Conservation (phyloP, 2,888 invertebrate genomes). For the Sceliomorpha sp. region DNA sequence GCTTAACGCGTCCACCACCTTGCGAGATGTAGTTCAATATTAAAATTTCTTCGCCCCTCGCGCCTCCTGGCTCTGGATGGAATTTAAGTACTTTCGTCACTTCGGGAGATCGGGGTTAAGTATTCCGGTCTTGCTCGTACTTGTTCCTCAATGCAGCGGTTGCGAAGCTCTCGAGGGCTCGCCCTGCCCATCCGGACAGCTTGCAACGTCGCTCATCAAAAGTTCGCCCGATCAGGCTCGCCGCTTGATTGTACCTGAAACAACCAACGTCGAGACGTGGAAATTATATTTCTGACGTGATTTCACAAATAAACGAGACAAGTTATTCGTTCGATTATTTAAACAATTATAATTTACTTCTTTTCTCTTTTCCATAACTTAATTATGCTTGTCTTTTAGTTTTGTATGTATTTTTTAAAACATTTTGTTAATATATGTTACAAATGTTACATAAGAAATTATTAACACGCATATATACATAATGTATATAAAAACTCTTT, state of each 20-base stretch:
- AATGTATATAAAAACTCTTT: no score
- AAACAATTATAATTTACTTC: no score
- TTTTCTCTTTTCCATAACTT: no score
- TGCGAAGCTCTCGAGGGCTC: constrained; percentile 24
- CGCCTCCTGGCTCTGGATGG: constrained; percentile 31
- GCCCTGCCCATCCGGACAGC: constrained; percentile 20
- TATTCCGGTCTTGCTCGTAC: constrained; percentile 40
- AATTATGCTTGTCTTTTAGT: no score
- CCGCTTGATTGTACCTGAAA: constrained; percentile 35
- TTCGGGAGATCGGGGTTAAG: constrained; percentile 58
- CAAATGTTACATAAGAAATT: no score
- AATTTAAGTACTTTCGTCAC: constrained; percentile 53
- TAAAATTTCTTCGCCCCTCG: constrained; percentile 27
- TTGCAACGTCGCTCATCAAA: constrained; percentile 17
- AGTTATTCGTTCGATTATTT: no score
- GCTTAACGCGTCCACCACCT: constrained; percentile 16
- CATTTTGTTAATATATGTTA: no score
- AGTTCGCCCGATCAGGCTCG: constrained; percentile 24
- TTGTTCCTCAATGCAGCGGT: constrained; percentile 24
- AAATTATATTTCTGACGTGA: background rate
- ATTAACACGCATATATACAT: no score
- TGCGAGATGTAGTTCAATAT: constrained; percentile 32
- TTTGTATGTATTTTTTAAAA: no score
- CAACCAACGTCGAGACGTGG: constrained; percentile 7
- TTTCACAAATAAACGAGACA: no score